A percentile compares a stretch with the other conserved stretches of the same genome.
These are phyloP conservation scores for Emydura subglobosa DNA, from an alignment of 2,113 vertebrate species.

Conservation along the genomic window DNA sequence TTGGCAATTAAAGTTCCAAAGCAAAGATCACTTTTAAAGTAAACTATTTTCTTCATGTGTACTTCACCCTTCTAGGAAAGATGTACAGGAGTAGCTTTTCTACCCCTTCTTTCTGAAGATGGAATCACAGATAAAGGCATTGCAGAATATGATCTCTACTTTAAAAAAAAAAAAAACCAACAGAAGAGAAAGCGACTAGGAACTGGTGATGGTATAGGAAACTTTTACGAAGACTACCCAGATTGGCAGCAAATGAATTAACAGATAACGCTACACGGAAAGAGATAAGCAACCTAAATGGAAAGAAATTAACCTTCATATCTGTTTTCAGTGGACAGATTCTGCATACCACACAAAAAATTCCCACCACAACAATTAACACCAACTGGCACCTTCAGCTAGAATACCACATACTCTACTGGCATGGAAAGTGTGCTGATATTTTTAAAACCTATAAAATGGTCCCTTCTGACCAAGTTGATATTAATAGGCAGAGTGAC, in stretches of 20 bases:
- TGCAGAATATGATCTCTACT: neutral
- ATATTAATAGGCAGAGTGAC: neutral
- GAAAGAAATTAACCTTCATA: neutral
- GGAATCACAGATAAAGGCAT: neutral
- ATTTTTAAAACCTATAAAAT: constrained; percentile 7
- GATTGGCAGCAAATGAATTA: neutral
- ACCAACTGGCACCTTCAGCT: neutral
- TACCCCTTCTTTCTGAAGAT: neutral
- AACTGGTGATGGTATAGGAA: neutral
- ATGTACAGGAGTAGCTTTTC: neutral
- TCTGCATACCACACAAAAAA: neutral
- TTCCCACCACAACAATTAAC: neutral
- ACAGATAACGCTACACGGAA: neutral
- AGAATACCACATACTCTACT: neutral
- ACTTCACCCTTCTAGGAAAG: neutral
- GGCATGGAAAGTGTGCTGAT: neutral
- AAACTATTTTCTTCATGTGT: neutral
- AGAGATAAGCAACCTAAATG: neutral
- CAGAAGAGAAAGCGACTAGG: neutral
- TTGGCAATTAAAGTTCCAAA: neutral
- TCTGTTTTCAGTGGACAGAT: neutral
- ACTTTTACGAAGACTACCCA: neutral
- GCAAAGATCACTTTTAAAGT: neutral
- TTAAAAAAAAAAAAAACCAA: neutral
- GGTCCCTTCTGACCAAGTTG: neutral